Base-by-base conservation (phyloP, 2,113 vertebrate species). In the Vanacampus margaritifer region DNA sequence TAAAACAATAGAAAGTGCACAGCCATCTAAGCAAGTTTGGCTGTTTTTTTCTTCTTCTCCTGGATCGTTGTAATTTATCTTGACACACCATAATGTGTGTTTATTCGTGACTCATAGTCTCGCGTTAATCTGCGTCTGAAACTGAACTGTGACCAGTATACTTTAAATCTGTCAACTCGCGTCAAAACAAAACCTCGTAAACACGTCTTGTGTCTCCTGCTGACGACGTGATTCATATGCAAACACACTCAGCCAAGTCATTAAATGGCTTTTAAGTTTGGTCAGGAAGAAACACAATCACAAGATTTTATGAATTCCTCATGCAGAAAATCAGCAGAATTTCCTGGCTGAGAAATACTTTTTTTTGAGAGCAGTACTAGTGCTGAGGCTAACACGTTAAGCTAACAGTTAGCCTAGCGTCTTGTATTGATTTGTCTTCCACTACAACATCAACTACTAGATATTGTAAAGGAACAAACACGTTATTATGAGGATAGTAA, bases 201-300 rank as follows among this genome's bases (percentile, higher is more conserved):
- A 70, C 67, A 67, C 36, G 28, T 32, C 57, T 73, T 1, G 28
- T 39, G 48, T 71, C 75, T 45, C 54, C 48, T 37, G 10, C 73
- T 74, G 32, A 41, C n/a, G 56, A n/a, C 0, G 2, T 81, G 67
- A 81, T 41, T 74, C 53, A 75, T 66, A 67, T 53, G 63, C 41
- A 45, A 54, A 50, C 48, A 77, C 1, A 75, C 65, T 72, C 10
- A 23, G 63, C 12, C 10, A 28, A 54, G 64, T 67, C 56, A 68
- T 83, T 80, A 86, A 84, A 82, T 13, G 57, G 73, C 79, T 86
- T 85, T 84, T 80, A 79, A 66, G 60, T 67, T 74, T 32, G n/a
- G 46, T 39, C 50, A 56, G 48, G 70, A 69, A 58, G 64, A n/a
- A 57, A 64, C 64, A 53, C 19, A 35, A 64, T 64, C 28, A 0